phyloP scores from a whole-genome alignment of 2,113 vertebrate species.

The Tapirus terrestris region DNA sequence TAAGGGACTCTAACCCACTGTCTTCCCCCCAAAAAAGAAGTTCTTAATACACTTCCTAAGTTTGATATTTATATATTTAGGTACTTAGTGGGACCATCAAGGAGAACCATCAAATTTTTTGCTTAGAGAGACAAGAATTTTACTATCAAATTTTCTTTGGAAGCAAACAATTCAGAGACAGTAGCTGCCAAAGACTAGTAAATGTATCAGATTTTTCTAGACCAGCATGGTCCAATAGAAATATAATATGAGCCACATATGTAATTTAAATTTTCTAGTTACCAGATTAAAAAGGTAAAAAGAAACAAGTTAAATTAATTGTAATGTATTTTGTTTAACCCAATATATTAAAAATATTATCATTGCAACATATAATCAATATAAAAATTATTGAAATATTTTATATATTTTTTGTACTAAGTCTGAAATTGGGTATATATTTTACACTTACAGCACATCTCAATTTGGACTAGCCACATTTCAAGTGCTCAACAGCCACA shows the following conservation, averaged over 20 bases:
- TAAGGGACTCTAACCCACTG: not conserved
- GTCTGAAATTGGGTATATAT: not conserved
- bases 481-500: not conserved
- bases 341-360: not conserved
- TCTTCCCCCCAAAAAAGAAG: not conserved
- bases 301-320: not conserved
- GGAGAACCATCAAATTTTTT: not conserved
- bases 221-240: not conserved
- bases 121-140: not conserved
- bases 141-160: not conserved
- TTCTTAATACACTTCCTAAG: not conserved
- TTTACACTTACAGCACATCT: not conserved
- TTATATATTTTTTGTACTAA: not conserved
- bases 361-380: not conserved
- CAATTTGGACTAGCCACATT: not conserved
- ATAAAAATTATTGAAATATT: not conserved
- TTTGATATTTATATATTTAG: constrained; percentile 19
- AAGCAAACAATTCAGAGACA: not conserved
- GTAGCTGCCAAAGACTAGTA: not conserved
- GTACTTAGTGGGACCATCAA: not conserved
- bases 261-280: constrained; percentile 6
- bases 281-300: not conserved
- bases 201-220: not conserved
- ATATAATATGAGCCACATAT: not conserved
- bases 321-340: not conserved